Conservation (phyloP, 30 jellyfish, hydroid and myxozoan genomes). For the Cassiopea xamachana region DNA sequence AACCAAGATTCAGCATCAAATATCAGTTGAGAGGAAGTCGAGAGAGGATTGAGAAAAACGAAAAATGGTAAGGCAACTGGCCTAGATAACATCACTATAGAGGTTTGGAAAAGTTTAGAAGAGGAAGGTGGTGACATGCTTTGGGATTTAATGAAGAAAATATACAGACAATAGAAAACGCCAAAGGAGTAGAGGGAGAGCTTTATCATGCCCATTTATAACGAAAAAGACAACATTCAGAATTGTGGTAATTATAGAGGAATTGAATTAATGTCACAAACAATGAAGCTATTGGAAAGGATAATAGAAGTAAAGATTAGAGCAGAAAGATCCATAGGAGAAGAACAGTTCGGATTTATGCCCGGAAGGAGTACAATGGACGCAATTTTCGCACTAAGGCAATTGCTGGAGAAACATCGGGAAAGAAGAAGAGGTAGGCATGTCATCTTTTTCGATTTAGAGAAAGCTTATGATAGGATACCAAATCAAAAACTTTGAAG, state of each 20-base stretch:
- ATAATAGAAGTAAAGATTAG: conserved; percentile 24
- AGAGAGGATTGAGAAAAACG: conserved; percentile 25
- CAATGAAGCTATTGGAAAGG: conserved; percentile 17
- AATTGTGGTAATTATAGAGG: conserved; percentile 54
- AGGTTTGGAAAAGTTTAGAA: conserved; percentile 29
- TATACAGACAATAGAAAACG: conserved; percentile 5
- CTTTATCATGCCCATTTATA: conserved; percentile 2
- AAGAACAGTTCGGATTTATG: conserved; percentile 18
- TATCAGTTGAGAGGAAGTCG: conserved; percentile 12
- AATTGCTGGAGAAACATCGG: background rate
- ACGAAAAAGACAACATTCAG: conserved; percentile 46
- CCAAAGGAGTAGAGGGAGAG: conserved; percentile 47
- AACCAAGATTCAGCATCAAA: background rate
- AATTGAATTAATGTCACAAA: conserved; percentile 30
- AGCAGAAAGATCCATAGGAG: background rate
- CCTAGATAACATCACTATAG: conserved; percentile 54
- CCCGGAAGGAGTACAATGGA: conserved; percentile 15
- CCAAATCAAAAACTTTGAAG: background rate
- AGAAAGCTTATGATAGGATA: conserved; percentile 55
- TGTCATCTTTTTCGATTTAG: conserved; percentile 20
- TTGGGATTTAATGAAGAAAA: background rate
- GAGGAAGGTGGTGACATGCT: conserved; percentile 28
- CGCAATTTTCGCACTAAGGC: conserved; percentile 15
- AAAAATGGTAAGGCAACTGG: conserved; percentile 44
- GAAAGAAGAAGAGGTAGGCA: conserved; percentile 4